Evolutionary conservation across 2,888 invertebrate genomes (phyloP).

Genomic region (Tiliacea aurago): DNA sequence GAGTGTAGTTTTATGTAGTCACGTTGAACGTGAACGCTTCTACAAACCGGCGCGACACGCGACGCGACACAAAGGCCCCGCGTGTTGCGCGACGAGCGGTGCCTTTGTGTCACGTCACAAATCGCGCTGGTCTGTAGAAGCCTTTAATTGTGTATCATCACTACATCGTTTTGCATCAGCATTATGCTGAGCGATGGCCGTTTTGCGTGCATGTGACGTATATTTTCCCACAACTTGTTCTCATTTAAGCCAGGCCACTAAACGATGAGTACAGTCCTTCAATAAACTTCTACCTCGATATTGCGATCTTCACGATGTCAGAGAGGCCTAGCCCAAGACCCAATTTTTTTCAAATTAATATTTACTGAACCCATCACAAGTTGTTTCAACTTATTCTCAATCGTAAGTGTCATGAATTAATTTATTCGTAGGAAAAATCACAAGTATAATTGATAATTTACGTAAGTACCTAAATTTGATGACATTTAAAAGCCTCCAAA

Average conservation of each 20-base stretch:
- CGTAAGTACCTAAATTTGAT: conserved; percentile 41
- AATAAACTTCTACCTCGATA: background rate
- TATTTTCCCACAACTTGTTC: too few relatives aligned
- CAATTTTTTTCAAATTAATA: background rate
- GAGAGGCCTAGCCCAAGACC: background rate
- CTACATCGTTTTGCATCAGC: too few relatives aligned
- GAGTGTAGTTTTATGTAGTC: background rate
- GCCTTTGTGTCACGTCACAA: too few relatives aligned
- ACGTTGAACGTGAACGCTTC: too few relatives aligned
- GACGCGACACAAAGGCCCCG: too few relatives aligned
- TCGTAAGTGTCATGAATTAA: conserved; percentile 4
- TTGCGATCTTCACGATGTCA: background rate
- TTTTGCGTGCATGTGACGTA: too few relatives aligned
- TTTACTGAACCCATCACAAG: conserved; percentile 39
- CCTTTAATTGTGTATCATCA: too few relatives aligned
- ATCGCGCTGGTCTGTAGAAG: too few relatives aligned
- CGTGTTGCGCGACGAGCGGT: too few relatives aligned
- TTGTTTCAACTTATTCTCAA: conserved; percentile 6
- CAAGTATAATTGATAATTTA: conserved; percentile 38
- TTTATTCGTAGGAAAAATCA: conserved; percentile 47
- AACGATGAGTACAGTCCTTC: background rate
- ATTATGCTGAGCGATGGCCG: too few relatives aligned
- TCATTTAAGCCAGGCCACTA: too few relatives aligned
- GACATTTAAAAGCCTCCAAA: conserved; percentile 49
- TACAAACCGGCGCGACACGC: too few relatives aligned